Base-by-base conservation (phyloP, 1,140 invertebrate genomes). In the Mercenaria mercenaria region DNA sequence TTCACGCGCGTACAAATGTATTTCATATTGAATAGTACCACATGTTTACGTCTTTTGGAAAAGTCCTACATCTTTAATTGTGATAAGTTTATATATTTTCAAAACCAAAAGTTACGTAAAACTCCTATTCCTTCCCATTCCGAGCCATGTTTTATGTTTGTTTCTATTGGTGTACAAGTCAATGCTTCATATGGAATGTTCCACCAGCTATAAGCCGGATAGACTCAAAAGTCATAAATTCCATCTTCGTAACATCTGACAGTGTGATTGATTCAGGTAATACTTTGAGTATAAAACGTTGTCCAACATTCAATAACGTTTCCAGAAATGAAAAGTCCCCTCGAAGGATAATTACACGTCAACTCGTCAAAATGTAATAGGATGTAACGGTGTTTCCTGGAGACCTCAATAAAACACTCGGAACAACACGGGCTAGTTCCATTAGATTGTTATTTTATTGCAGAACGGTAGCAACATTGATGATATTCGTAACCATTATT, bases 311-410 rank as follows among this genome's bases (percentile, higher is more conserved):
- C 67, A 72, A 72, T 72, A 64, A 26, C 26, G 29, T 29, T 10
- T n/a, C 59, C 8, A 72, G 67, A 72, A 32, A 41, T 41, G n/a
- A 39, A 37, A 72, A 37, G 37, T 18, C 10, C 29, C 34, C 37
- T 2, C 29, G 29, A 59, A 59, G 32, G 26, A 34, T 34, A 39
- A 39, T 6, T 72, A 64, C n/a, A 64, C n/a, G 15, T 41, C 34
- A 72, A 4, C 32, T 39, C 32, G 18, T 72, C 67, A 72, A 72
- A 72, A 32, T 39, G 67, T 72, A 72, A 72, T 29, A 72, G 67
- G 67, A 72, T 72, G 67, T 20, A 39, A 39, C 39, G 20, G 34
- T 26, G 67, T 39, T 41, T 72, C 23, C 61, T 39, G 13, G 34
- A 72, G 67, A 39, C 23, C 8, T 29, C 67, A 37, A 72, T 72